Percentiles rank a stretch among this genome's conserved stretches.
These are phyloP conservation scores for Cryptotis parvus DNA, from an alignment of 2,113 vertebrate species.

Conservation along the genomic window DNA sequence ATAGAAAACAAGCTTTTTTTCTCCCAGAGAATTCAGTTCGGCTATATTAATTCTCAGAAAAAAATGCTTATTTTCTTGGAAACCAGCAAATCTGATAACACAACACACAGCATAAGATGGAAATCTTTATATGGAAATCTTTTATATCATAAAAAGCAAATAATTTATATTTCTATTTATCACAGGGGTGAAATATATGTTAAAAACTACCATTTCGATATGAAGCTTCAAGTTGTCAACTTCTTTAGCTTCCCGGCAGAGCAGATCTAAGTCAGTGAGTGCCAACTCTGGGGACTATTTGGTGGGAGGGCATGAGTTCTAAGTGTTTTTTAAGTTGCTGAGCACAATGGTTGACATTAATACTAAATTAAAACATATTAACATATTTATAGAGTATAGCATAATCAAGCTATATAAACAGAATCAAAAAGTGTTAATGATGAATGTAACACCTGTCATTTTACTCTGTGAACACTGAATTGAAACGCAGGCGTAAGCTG, in stretches of 20 bases:
- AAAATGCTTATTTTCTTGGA: not conserved
- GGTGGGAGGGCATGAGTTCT: too few relatives aligned
- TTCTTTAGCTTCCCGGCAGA: not conserved
- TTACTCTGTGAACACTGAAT: too few relatives aligned
- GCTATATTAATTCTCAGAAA: slow-evolving; percentile 29
- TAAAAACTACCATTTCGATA: not conserved
- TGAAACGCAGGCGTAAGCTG: too few relatives aligned
- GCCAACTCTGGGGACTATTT: too few relatives aligned
- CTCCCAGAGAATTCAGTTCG: slow-evolving; percentile 2
- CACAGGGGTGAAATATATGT: not conserved
- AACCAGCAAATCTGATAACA: slow-evolving; percentile 56
- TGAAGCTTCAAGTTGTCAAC: slow-evolving; percentile 25
- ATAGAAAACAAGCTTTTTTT: slow-evolving; percentile 9
- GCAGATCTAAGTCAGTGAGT: not conserved
- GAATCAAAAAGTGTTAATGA: too few relatives aligned
- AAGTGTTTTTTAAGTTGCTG: too few relatives aligned
- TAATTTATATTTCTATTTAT: slow-evolving; percentile 16
- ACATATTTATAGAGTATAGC: too few relatives aligned
- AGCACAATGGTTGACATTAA: too few relatives aligned
- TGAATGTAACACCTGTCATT: too few relatives aligned
- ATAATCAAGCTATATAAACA: too few relatives aligned
- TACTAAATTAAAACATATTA: too few relatives aligned
- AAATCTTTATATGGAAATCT: too few relatives aligned
- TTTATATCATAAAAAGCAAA: slow-evolving; percentile 35
- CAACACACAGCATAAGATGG: not conserved